Conservation (phyloP, 2,888 invertebrate genomes). For the Mechanitis mazaeus region DNA sequence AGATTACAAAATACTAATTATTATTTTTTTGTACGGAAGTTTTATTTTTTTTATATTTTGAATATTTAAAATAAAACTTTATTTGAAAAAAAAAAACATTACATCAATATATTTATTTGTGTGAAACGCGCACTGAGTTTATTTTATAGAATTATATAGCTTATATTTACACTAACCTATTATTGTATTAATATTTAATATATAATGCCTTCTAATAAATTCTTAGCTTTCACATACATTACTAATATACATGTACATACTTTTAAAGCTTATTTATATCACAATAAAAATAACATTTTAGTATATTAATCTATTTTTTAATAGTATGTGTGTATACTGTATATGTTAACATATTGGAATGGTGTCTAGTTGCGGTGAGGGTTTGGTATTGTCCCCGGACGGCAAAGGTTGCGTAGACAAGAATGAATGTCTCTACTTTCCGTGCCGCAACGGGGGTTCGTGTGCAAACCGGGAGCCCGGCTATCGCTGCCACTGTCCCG, state of each 20-base stretch:
- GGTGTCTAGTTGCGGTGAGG: constrained; percentile 91
- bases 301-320: constrained; percentile 24
- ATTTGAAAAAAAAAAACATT: background rate
- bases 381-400: constrained; percentile 92
- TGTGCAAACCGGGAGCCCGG: constrained; percentile 95
- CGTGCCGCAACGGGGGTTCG: constrained; percentile 94
- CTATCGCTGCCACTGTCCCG: constrained; percentile 92
- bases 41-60: no score
- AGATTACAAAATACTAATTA: background rate
- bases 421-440: constrained; percentile 95
- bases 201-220: constrained; percentile 16
- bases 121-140: constrained; percentile 39
- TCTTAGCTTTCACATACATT: constrained; percentile 21
- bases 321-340: constrained; percentile 33
- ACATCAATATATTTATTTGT: background rate
- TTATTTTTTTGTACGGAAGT: no score
- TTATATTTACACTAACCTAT: constrained; percentile 5
- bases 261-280: constrained; percentile 23
- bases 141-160: constrained; percentile 18
- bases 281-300: constrained; percentile 22
- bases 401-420: constrained; percentile 96
- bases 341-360: constrained; percentile 49
- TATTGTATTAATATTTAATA: constrained; percentile 17
- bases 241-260: constrained; percentile 23
- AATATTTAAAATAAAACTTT: no score